Conservation (phyloP, 2,888 invertebrate species). For the Chrysolina americana region DNA sequence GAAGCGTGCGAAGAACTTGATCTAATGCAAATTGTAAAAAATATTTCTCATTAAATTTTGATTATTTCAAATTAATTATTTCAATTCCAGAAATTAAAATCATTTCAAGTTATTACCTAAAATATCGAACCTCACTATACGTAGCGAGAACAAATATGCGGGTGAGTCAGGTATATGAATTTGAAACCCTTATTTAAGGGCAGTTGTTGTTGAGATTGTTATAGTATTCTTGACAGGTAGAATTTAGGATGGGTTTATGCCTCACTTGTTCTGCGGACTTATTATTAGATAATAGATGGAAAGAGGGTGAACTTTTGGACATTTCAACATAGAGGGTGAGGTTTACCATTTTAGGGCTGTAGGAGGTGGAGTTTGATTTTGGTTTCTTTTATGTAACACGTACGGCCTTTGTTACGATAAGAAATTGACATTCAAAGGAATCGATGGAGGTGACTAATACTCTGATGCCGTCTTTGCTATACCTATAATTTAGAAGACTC, state of each 20-base stretch:
- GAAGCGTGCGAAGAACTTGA: no score
- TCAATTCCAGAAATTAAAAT: neutral
- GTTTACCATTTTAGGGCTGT: constrained; percentile 58
- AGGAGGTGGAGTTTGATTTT: constrained; percentile 56
- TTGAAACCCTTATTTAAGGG: constrained; percentile 63
- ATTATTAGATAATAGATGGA: constrained; percentile 66
- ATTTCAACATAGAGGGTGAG: constrained; percentile 54
- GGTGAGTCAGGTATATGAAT: constrained; percentile 55
- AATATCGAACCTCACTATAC: constrained; percentile 21
- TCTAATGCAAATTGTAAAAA: no score
- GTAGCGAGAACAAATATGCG: constrained; percentile 31
- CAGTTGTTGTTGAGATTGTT: constrained; percentile 61
- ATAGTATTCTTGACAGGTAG: constrained; percentile 65
- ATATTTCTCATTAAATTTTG: no score
- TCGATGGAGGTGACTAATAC: constrained; percentile 35
- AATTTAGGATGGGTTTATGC: constrained; percentile 62
- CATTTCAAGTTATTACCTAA: constrained; percentile 3
- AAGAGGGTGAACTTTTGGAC: constrained; percentile 54
- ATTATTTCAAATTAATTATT: no score
- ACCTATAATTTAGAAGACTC: constrained; percentile 13
- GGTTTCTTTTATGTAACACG: constrained; percentile 48
- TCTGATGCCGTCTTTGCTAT: constrained; percentile 27
- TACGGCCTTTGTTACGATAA: constrained; percentile 34
- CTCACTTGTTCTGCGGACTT: constrained; percentile 66
- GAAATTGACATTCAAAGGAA: constrained; percentile 38